Percentiles rank a stretch among this genome's conserved stretches.
Conservation (phyloP, 2,888 invertebrate genomes). For the Cryptocephalus primarius region DNA sequence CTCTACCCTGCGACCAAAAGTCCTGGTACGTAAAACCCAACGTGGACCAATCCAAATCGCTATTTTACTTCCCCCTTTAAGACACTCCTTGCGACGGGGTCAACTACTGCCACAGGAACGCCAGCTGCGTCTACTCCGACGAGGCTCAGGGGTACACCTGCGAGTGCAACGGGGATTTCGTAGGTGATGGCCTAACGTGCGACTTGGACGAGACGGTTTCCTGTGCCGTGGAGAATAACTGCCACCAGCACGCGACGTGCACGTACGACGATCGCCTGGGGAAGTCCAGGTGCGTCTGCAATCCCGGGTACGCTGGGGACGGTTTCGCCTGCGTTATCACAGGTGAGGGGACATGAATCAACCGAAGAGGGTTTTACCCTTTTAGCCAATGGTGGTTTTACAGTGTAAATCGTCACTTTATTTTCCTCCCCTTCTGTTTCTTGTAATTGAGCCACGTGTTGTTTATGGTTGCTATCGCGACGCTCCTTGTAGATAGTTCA, state of each 20-base stretch:
- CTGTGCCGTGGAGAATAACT: conserved; percentile 49
- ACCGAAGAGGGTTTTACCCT: no score
- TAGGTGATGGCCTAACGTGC: conserved; percentile 75
- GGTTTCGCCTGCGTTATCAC: conserved; percentile 63
- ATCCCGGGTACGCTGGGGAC: conserved; percentile 70
- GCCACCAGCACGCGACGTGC: conserved; percentile 67
- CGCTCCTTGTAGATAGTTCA: no score
- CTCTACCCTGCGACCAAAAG: conserved; percentile 5
- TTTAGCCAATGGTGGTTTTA: no score
- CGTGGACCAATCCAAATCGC: no score
- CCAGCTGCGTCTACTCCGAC: conserved; percentile 58
- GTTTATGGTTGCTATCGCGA: no score
- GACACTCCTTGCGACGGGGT: conserved; percentile 52
- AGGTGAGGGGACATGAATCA: conserved; percentile 30
- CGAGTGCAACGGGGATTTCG: conserved; percentile 71
- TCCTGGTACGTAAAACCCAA: background rate
- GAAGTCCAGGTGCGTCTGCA: conserved; percentile 64
- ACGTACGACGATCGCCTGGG: conserved; percentile 54
- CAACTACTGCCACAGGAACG: conserved; percentile 72
- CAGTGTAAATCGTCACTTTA: conserved; percentile 5
- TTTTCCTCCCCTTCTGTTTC: background rate
- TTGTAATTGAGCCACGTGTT: no score
- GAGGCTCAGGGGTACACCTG: conserved; percentile 51
- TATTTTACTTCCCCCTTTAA: background rate
- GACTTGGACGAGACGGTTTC: conserved; percentile 43